A percentile compares a stretch with the other conserved stretches of the same genome.
Conservation (phyloP, 2,888 invertebrate species). For the Ernsta delagoae region DNA sequence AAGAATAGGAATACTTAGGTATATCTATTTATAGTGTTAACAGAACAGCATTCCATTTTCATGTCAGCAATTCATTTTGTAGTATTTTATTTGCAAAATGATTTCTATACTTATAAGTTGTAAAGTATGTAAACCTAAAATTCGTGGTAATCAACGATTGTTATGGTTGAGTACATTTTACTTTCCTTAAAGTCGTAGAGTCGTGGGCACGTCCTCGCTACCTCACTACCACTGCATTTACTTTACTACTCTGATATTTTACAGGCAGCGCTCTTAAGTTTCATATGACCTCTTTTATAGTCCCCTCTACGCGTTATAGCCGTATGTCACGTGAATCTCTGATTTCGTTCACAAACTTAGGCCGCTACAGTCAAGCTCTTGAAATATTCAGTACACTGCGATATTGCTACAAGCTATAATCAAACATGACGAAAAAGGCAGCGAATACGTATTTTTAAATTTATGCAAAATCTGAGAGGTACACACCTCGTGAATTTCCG, state of each 20-base stretch:
- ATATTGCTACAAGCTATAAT: neutral
- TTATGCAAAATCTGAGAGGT: conserved; percentile 37
- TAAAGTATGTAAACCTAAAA: neutral
- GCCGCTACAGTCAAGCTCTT: neutral
- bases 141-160: neutral
- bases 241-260: conserved; percentile 83
- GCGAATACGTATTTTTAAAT: conserved; percentile 15
- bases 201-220: conserved; percentile 69
- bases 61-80: neutral
- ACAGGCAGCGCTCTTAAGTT: conserved; percentile 83
- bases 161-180: conserved; percentile 31
- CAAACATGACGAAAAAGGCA: neutral
- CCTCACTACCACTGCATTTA: conserved; percentile 76
- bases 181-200: conserved; percentile 36
- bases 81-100: too few relatives aligned
- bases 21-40: conserved; percentile 5
- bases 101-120: too few relatives aligned
- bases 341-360: conserved; percentile 46
- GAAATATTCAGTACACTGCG: neutral
- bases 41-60: neutral
- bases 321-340: conserved; percentile 77
- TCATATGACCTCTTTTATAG: conserved; percentile 82
- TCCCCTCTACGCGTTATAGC: conserved; percentile 77
- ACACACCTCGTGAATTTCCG: conserved; percentile 69
- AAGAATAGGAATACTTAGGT: neutral